Evolutionary conservation across 2,113 vertebrate genomes (phyloP).

Genomic region (Rhinolophus sinicus): DNA sequence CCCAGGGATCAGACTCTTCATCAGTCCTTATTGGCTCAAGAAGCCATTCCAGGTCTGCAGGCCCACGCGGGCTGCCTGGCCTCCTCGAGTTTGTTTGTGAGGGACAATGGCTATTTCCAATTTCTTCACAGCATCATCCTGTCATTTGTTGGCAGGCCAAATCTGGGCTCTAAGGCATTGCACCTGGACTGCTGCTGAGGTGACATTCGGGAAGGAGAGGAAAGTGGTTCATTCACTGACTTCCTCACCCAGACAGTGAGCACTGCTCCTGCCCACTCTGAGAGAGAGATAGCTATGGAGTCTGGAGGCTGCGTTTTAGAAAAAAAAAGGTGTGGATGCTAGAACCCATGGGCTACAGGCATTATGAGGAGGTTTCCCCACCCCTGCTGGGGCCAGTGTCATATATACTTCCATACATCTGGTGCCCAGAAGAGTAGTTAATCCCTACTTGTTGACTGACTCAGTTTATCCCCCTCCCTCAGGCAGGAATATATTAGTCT

Average conservation of each 20-base stretch:
- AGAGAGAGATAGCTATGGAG: background rate
- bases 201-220: background rate
- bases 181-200: background rate
- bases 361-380: background rate
- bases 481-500: background rate
- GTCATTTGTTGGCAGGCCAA: background rate
- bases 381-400: too few relatives aligned
- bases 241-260: background rate
- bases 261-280: background rate
- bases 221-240: rapidly evolving
- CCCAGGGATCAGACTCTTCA: background rate
- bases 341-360: background rate
- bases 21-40: background rate
- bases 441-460: background rate
- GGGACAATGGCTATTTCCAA: background rate
- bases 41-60: background rate
- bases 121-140: background rate
- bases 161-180: background rate
- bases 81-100: background rate
- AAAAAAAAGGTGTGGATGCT: background rate
- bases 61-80: rapidly evolving
- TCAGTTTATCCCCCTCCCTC: background rate
- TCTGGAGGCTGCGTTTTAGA: background rate
- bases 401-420: background rate
- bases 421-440: background rate